Evolutionary conservation across 1,140 invertebrate species (phyloP).

Genomic region (Pararge aegeria): DNA sequence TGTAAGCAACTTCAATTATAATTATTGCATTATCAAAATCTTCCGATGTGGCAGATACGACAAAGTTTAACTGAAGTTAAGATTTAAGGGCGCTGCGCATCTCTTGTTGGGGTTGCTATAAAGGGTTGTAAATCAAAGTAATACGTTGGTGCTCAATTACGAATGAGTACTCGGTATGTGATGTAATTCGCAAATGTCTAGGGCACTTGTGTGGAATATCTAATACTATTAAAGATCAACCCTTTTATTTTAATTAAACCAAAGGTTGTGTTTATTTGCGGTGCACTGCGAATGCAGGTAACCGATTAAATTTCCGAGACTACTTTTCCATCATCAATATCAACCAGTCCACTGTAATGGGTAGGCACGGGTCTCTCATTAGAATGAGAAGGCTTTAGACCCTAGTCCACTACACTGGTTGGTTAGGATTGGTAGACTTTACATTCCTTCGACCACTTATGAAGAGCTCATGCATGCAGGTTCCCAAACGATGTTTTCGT

Average conservation of each 20-base stretch:
- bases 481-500: too few species aligned
- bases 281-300: background rate
- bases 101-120: slow-evolving; percentile 51
- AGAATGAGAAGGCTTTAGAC: too few species aligned
- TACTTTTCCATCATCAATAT: too few species aligned
- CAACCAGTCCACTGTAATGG: too few species aligned
- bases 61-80: slow-evolving; percentile 61
- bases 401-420: too few species aligned
- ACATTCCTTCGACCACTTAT: too few species aligned
- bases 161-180: slow-evolving; percentile 32
- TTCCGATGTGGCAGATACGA: slow-evolving; percentile 46
- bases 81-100: slow-evolving; percentile 38
- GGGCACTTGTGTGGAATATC: slow-evolving; percentile 26
- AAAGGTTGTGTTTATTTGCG: background rate
- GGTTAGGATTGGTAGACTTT: too few species aligned
- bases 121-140: slow-evolving; percentile 64
- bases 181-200: slow-evolving; percentile 25
- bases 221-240: slow-evolving; percentile 28
- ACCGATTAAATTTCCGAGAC: too few species aligned
- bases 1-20: slow-evolving; percentile 35
- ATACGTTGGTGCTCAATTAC: slow-evolving; percentile 56
- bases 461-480: too few species aligned
- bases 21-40: slow-evolving; percentile 50
- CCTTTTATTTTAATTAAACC: slow-evolving; percentile 12
- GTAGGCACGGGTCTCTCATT: too few species aligned